Percentiles rank a stretch among this genome's conserved stretches.
Conservation (phyloP, 2,797 vertebrate genomes). For the Eurystomus glaucurus region DNA sequence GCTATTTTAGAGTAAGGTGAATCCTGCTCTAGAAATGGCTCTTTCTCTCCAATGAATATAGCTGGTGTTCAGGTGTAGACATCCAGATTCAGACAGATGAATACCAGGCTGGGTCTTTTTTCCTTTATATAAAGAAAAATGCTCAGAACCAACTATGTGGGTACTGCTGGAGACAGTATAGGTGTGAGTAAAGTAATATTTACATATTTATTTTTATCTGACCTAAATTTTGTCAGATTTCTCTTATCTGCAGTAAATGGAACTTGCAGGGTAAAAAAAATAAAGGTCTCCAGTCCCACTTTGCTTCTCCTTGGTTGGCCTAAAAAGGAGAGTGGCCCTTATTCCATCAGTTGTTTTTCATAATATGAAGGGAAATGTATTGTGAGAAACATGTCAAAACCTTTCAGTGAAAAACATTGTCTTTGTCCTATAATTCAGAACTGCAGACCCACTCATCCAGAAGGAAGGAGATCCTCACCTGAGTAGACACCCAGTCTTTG, state of each 20-base stretch:
- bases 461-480: conserved; percentile 71
- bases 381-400: not conserved
- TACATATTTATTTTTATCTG: not conserved
- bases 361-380: not conserved
- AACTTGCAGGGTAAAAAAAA: not conserved
- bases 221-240: not conserved
- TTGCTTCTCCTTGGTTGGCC: not conserved
- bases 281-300: not conserved
- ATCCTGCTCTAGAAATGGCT: not conserved
- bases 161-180: not conserved
- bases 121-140: not conserved
- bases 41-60: not conserved
- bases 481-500: conserved; percentile 83
- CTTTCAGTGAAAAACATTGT: rapidly evolving
- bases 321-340: not conserved
- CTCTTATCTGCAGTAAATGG: not conserved
- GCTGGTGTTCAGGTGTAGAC: not conserved
- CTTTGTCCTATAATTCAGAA: not conserved
- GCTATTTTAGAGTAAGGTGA: not conserved
- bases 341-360: not conserved
- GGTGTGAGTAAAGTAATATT: not conserved
- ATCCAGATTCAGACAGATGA: not conserved
- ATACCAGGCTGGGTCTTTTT: not conserved
- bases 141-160: not conserved
- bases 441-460: not conserved